These are phyloP conservation scores for Zophobas atratus DNA, from an alignment of 1,140 invertebrate genomes.

Conservation along the genomic window DNA sequence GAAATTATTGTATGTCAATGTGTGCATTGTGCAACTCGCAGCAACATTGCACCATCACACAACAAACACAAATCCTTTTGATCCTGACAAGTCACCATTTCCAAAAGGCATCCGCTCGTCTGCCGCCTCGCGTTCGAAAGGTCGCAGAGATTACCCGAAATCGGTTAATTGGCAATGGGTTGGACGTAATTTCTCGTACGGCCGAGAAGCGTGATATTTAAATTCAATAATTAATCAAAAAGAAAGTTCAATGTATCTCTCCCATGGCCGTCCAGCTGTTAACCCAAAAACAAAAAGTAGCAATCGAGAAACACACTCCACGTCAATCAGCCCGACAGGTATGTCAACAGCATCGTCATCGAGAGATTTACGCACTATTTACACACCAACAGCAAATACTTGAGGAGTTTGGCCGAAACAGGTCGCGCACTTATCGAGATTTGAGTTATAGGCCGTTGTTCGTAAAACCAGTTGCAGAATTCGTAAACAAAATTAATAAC, in stretches of 20 bases:
- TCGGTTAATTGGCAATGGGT: constrained; percentile 9
- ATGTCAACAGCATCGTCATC: constrained; percentile 50
- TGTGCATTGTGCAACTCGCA: too few species aligned
- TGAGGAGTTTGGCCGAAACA: constrained; percentile 18
- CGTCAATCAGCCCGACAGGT: constrained; percentile 46
- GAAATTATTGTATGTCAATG: too few species aligned
- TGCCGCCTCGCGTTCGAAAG: too few species aligned
- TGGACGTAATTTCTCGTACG: constrained; percentile 5
- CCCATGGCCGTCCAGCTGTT: constrained; percentile 46
- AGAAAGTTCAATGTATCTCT: constrained; percentile 44
- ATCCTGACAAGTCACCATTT: too few species aligned
- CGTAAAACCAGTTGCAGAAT: constrained; percentile 63
- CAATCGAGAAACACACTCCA: constrained; percentile 40
- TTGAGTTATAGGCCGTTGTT: constrained; percentile 36
- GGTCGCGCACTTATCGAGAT: not conserved
- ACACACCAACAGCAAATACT: constrained; percentile 34
- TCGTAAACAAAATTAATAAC: constrained; percentile 61
- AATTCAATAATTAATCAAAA: constrained; percentile 41
- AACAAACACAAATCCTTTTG: too few species aligned
- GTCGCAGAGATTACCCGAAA: not conserved
- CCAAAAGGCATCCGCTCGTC: too few species aligned
- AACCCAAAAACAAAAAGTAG: constrained; percentile 49
- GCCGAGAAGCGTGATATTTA: constrained; percentile 19
- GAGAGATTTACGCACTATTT: constrained; percentile 39
- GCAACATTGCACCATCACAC: too few species aligned